Base-by-base conservation (phyloP, 53 echinoderm and acorn worm genomes). In the Temnopleurus reevesii region DNA sequence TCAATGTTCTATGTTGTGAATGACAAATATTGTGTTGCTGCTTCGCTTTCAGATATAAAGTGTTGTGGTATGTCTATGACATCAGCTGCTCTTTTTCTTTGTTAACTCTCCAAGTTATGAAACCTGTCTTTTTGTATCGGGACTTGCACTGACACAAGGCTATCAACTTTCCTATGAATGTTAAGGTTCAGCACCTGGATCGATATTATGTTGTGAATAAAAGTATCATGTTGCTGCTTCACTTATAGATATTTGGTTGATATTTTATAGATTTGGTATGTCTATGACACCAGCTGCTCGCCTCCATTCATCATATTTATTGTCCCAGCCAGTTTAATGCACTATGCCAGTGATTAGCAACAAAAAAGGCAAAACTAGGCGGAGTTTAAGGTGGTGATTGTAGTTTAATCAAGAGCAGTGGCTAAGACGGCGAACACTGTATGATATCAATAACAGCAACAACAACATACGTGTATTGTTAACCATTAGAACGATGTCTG, bases 61-160 rank as follows among this genome's bases (percentile, higher is more conserved):
- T 60, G 60, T 60, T 60, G 17, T 60, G 60, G 60, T 60, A 60
- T 24, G 23, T 60, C 60, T 60, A 60, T 24, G 12, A 60, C 60
- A 60, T 60, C 60, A 60, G 60, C 60, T n/a, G n/a, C n/a, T n/a
- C n/a, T n/a, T n/a, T n/a, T n/a, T n/a, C n/a, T n/a, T n/a, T n/a
- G n/a, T n/a, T n/a, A n/a, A n/a, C n/a, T n/a, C n/a, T n/a, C n/a
- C n/a, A n/a, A n/a, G n/a, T n/a, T n/a, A n/a, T n/a, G n/a, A n/a
- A n/a, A n/a, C n/a, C n/a, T n/a, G n/a, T n/a, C n/a, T n/a, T 35
- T 91, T 77, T 55, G 91, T 4, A 91, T 89, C 7, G 91, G 87
- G 29, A 91, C 13, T 24, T 77, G 88, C 35, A 91, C 59, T 12
- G 45, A 54, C 10, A 91, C 91, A 46, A 61, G 29, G 76, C 87